Base-by-base conservation (phyloP, 2,113 vertebrate species). In the Anguilla japonica region DNA sequence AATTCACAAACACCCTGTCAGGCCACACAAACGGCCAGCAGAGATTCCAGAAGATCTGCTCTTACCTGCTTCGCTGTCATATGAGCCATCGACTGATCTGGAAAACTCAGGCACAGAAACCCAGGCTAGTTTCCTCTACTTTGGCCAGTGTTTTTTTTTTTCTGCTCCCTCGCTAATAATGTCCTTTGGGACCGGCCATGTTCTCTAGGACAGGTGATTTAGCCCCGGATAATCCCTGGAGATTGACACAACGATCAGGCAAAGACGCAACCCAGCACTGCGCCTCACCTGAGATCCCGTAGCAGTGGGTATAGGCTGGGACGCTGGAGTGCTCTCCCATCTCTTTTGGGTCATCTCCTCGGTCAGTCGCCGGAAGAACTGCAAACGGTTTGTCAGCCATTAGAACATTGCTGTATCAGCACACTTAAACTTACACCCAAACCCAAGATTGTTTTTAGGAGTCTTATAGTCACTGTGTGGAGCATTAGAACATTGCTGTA, bases 321-420 rank as follows among this genome's bases (percentile, higher is more conserved):
- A 96, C 88, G 92, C 94, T 8, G 97, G 96, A 16, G 95, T 93
- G 81, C 81, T 97, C 92, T 99, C 97, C 98, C 98, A 99, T 89
- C 97, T 95, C 90, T 96, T 98, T 84, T 97, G 97, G 5, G 95
- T 98, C 93, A 99, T 97, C 92, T 99, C 98, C 92, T 99, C 98
- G 20, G 97, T 96, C 82, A 99, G 93, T 80, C 98, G 95, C 91
- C 98, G 96, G 82, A 97, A 95, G 95, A 99, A 99, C 98, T 99
- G 88, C 41, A 88, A 85, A 87, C 41, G 39, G 80, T 34, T 3
- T 13, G 43, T 8, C 20, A n/a, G 50, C 16, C 20, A 9, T 75
- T n/a, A 13, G 71, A 3, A 67, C 22, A 34, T 6, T 34, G 26
- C 71, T 75, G n/a, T 34, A 13, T n/a, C 1, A 13, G 1, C n/a